phyloP scores from a whole-genome alignment of 1,140 invertebrate species.

The Zaprionus tsacasi region DNA sequence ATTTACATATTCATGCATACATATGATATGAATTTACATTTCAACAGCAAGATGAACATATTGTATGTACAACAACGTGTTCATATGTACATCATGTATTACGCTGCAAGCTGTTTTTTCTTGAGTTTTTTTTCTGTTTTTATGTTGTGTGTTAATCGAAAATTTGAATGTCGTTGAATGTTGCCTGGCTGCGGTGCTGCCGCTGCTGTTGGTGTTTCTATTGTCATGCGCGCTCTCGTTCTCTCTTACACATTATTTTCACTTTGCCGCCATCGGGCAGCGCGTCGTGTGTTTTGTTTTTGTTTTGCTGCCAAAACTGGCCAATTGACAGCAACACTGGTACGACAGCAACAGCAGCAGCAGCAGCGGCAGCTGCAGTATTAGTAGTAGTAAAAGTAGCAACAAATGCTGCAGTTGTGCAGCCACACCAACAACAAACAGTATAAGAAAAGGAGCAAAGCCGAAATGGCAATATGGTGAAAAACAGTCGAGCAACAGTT shows the following conservation, averaged over 20 bases:
- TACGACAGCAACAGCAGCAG: slow-evolving; percentile 4
- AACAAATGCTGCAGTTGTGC: slow-evolving; percentile 3
- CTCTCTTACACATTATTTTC: slow-evolving; percentile 30
- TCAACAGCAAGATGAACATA: slow-evolving; percentile 6
- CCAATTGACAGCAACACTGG: slow-evolving; percentile 15
- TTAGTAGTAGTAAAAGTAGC: slow-evolving; percentile 34
- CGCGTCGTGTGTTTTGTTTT: slow-evolving; percentile 64
- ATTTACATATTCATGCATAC: slow-evolving; percentile 17
- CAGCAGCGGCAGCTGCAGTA: not conserved
- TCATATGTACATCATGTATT: slow-evolving; percentile 21
- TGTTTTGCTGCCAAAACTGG: slow-evolving; percentile 63
- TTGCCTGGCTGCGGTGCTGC: slow-evolving; percentile 14
- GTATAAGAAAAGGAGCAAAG: slow-evolving; percentile 9
- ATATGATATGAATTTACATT: slow-evolving; percentile 1
- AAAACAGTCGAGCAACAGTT: slow-evolving; percentile 52
- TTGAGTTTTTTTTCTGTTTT: slow-evolving; percentile 22
- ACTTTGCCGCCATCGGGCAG: slow-evolving; percentile 26
- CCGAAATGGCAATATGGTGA: slow-evolving; percentile 5
- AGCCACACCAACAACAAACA: slow-evolving; percentile 17
- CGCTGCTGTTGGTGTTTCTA: slow-evolving; percentile 3
- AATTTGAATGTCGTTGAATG: slow-evolving; percentile 39
- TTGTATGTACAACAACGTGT: slow-evolving; percentile 2
- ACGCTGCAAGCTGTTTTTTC: slow-evolving; percentile 32
- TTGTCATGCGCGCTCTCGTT: slow-evolving; percentile 61
- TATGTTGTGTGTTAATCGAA: slow-evolving; percentile 29